Evolutionary conservation across 2,888 invertebrate species (phyloP), one percentile per base, ranked within the genome.

Genomic region (Invenusta paracnida): DNA sequence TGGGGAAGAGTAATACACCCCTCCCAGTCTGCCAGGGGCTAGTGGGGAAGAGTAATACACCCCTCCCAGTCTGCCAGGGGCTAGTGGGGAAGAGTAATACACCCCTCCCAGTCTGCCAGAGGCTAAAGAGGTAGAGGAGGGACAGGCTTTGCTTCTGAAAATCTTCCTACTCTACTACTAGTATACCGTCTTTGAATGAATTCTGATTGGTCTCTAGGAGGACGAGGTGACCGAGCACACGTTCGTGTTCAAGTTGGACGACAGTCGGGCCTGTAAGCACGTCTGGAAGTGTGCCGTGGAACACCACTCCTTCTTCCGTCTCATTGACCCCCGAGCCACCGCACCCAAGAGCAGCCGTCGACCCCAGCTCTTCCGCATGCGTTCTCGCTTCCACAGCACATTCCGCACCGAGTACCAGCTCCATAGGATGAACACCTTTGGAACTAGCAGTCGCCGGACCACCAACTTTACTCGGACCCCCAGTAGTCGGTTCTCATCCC

Each of bases 211-310:
- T 66, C 11, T 31, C 85, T 88, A 87, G 28, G 88, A 92, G 91
- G 97, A 97, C 0, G 93, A 95, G 83, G 96, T 98, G 92, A 97
- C 98, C 90, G 97, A 99, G 91, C 99, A 99, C 92, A 98, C 98
- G 0, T 99, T 99, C 92, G 97, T 99, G 0, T 99, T 99, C 92
- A 93, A 94, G 89, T 85, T 67, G 25, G 84, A 83, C 25, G 98
- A 97, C 91, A 96, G 98, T 91, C 98, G 98, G 91, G 98, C 98
- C 0, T 97, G 98, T 91, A 99, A 99, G 92, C 99, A 99, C 92
- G 93, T 99, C 88, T 99, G 99, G 99, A 99, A 99, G 92, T 99
- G 99, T 93, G 98, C 98, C 29, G 96, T 99, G 0, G 99, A 99
- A 92, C 97, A 99, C 93, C 99, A 99, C 93, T 96, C 98, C 0